Evolutionary conservation across 2,888 invertebrate species (phyloP).

Genomic region (Thymelicus acteon): DNA sequence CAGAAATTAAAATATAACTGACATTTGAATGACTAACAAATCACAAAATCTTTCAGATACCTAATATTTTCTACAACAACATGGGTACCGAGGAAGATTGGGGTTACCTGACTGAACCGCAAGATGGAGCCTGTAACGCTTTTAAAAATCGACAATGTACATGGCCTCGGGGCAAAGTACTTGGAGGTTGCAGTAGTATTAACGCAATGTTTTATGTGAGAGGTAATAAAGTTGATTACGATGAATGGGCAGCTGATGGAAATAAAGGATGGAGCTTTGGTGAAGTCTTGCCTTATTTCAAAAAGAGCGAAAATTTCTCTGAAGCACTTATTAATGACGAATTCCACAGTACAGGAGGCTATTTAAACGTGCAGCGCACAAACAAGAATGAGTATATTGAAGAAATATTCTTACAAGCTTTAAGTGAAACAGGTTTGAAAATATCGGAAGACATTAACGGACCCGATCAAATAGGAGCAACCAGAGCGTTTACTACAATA

Average conservation of each 20-base stretch:
- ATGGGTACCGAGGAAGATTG: constrained; percentile 64
- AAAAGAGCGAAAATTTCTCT: constrained; percentile 67
- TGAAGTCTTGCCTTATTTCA: constrained; percentile 57
- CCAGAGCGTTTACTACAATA: constrained; percentile 50
- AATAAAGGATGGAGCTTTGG: constrained; percentile 73
- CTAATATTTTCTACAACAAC: constrained; percentile 41
- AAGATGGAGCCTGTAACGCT: constrained; percentile 57
- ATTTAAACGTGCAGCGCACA: constrained; percentile 49
- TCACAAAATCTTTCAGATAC: constrained; percentile 41
- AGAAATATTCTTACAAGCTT: constrained; percentile 60
- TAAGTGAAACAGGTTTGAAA: constrained; percentile 55
- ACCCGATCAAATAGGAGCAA: constrained; percentile 56
- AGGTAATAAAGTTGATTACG: constrained; percentile 87
- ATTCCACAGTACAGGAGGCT: constrained; percentile 50
- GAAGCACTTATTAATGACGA: constrained; percentile 69
- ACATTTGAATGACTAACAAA: not conserved
- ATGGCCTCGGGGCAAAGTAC: constrained; percentile 85
- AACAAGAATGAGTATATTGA: constrained; percentile 58
- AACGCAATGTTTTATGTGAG: constrained; percentile 88
- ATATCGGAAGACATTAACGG: constrained; percentile 56
- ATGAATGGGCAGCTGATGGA: constrained; percentile 88
- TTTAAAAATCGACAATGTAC: constrained; percentile 51
- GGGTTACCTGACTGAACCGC: constrained; percentile 71
- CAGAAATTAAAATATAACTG: too few relatives aligned
- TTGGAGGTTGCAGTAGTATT: constrained; percentile 87